phyloP scores from a whole-genome alignment of 2,797 vertebrate species.

The Pseudopleuronectes americanus region DNA sequence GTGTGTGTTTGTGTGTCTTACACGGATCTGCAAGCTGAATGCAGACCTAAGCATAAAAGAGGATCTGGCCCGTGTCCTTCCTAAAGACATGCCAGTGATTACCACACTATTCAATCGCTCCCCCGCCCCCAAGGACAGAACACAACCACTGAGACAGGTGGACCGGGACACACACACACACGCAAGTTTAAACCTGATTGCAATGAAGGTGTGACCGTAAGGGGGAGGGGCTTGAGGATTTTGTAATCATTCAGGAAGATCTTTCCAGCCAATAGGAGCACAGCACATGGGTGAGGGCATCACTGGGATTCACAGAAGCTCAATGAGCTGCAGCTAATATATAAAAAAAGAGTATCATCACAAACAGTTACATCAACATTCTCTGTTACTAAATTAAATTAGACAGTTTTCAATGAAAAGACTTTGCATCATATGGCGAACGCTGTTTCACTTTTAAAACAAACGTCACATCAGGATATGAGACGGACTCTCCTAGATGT shows the following conservation, averaged over 20 bases:
- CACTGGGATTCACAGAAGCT: constrained; percentile 34
- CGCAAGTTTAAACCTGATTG: constrained; percentile 42
- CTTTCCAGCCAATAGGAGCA: constrained; percentile 47
- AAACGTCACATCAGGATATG: background rate
- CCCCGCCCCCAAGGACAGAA: constrained; percentile 44
- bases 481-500: background rate
- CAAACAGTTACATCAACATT: constrained; percentile 19
- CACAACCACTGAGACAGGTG: constrained; percentile 53
- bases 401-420: background rate
- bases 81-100: constrained; percentile 70
- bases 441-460: background rate
- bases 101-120: constrained; percentile 43
- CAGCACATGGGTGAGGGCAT: constrained; percentile 23
- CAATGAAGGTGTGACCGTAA: constrained; percentile 35
- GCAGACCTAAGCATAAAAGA: constrained; percentile 83
- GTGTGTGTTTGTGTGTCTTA: constrained; percentile 31
- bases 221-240: constrained; percentile 42
- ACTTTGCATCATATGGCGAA: too few species aligned
- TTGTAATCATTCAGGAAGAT: constrained; percentile 45
- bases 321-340: background rate
- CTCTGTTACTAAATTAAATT: background rate
- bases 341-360: background rate
- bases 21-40: constrained; percentile 72
- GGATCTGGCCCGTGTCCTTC: constrained; percentile 75
- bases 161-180: constrained; percentile 6